phyloP scores from a whole-genome alignment of 2,113 vertebrate species.

The Nesospiza acunhae region DNA sequence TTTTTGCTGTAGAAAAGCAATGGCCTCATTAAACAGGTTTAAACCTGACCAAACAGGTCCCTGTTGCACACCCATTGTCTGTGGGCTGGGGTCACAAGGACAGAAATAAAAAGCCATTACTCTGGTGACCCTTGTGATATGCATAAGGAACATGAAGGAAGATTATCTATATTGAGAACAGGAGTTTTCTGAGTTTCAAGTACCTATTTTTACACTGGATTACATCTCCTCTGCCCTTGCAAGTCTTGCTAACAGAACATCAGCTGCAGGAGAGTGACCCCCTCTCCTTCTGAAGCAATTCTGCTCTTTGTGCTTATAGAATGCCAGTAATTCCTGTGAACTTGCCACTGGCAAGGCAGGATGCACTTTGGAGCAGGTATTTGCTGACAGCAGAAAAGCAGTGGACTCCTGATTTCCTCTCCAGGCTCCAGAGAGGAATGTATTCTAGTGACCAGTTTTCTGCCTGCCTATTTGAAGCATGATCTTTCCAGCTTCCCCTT shows the following conservation, averaged over 20 bases:
- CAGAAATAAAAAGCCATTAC: background rate
- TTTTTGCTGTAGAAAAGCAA: background rate
- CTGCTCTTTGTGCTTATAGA: background rate
- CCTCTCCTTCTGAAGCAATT: background rate
- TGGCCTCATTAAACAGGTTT: background rate
- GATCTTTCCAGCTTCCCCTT: background rate
- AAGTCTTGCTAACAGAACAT: background rate
- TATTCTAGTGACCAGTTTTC: background rate
- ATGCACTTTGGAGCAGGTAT: background rate
- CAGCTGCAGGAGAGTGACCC: background rate
- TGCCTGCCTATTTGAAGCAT: background rate
- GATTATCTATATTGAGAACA: background rate
- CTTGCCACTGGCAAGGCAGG: background rate
- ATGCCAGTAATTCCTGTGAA: background rate
- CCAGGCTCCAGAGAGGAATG: background rate
- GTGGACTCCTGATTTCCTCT: background rate
- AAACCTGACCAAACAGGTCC: conserved; percentile 5
- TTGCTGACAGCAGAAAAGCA: background rate
- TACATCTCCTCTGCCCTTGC: background rate
- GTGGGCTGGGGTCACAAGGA: background rate
- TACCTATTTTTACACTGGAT: background rate
- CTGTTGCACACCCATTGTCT: background rate
- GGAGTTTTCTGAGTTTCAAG: background rate
- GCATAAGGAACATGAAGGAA: background rate
- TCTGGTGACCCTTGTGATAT: background rate